Percentiles rank a stretch among this genome's conserved stretches.
These are phyloP conservation scores for Sinocyclocheilus grahami DNA, from an alignment of 2,113 vertebrate species.

Conservation along the genomic window DNA sequence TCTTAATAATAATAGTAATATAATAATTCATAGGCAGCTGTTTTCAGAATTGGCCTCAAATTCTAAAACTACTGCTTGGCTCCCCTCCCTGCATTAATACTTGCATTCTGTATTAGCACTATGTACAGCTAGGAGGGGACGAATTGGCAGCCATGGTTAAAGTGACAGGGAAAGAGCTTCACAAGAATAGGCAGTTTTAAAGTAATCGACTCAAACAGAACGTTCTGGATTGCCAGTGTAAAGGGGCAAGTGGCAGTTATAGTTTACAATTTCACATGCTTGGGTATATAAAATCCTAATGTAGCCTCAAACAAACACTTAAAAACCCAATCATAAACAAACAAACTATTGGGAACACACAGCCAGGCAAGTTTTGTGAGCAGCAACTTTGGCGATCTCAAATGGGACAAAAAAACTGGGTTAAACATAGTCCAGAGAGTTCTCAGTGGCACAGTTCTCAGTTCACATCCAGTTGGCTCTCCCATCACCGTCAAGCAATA, in stretches of 20 bases:
- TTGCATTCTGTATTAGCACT: conserved; percentile 53
- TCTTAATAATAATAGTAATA: conserved; percentile 62
- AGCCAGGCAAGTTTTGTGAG: conserved; percentile 36
- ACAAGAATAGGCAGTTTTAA: conserved; percentile 49
- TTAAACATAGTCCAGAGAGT: conserved; percentile 29
- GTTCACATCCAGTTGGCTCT: conserved; percentile 20
- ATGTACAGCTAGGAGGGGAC: conserved; percentile 47
- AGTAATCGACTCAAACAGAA: conserved; percentile 28
- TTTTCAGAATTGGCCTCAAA: conserved; percentile 38
- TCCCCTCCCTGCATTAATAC: conserved; percentile 54
- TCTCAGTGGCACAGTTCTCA: neutral
- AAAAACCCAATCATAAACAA: conserved; percentile 38
- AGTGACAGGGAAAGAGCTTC: conserved; percentile 40
- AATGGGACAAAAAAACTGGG: neutral
- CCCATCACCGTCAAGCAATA: neutral
- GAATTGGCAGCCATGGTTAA: conserved; percentile 50
- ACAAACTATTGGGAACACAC: conserved; percentile 11
- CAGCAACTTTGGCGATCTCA: conserved; percentile 44
- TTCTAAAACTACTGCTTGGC: conserved; percentile 48
- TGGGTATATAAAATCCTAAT: conserved; percentile 50
- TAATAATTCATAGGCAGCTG: conserved; percentile 64
- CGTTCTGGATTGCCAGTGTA: conserved; percentile 28
- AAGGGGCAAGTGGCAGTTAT: conserved; percentile 44
- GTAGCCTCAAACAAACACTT: conserved; percentile 40
- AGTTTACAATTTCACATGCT: conserved; percentile 48